Base-by-base conservation (phyloP, 2,797 vertebrate genomes). In the Margarornis squamiger region DNA sequence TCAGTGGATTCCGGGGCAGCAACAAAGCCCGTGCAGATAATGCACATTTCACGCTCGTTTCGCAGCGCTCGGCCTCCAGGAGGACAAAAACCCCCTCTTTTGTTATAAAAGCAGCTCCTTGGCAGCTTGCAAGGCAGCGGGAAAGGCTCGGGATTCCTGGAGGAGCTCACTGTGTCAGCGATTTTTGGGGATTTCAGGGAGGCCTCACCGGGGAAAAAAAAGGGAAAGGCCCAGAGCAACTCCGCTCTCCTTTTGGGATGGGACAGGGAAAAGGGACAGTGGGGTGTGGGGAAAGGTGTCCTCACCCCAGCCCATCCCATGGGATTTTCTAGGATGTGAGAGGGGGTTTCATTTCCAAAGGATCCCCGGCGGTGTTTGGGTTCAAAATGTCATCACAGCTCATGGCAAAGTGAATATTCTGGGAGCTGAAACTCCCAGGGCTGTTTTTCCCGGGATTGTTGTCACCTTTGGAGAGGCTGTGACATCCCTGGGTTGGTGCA, bases 101-200 rank as follows among this genome's bases (percentile, higher is more conserved):
- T 92, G 92, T 96, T 95, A 61, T 90, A 96, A 92, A 82, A 87
- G 63, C 92, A 74, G 57, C 93, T 96, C 71, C 72, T 95, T 95
- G 89, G 86, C 86, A 94, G 93, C 94, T 95, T 95, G 81, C 81
- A 95, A 90, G 67, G 92, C 77, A 78, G 88, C 94, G 92, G 94
- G 94, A 95, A 97, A 95, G 92, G 70, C 88, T 92, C 80, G 89
- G 91, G 88, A 96, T 97, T 97, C 94, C 92, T 96, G 93, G 93
- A 96, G 96, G 90, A 96, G 94, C 36, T 0, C 86, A 90, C 83
- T 95, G 93, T 96, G 95, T 94, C 93, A 96, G 95, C 93, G 18
- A 92, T 96, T 96, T 96, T 96, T 88, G 74, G 54, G 72, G 68
- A 94, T 93, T 93, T 90, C 72, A 90, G 81, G 85, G 82, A 95